phyloP scores from a whole-genome alignment of 2,888 invertebrate genomes.

The Sacculina carcini region DNA sequence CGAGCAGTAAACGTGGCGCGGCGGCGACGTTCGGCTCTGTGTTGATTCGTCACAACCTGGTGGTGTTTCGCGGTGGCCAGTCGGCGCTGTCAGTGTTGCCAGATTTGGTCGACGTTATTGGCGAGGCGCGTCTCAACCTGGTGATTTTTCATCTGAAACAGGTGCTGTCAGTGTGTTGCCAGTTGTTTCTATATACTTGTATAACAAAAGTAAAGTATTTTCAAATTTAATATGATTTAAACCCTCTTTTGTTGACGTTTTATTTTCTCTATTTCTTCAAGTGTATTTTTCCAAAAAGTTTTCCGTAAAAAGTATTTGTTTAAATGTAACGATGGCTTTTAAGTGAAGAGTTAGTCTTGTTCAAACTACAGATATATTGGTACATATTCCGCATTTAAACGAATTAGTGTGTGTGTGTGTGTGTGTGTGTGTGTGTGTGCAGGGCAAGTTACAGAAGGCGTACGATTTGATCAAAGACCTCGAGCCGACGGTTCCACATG shows the following conservation, averaged over 20 bases:
- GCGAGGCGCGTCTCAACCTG: conserved; percentile 83
- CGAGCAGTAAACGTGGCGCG: conserved; percentile 40
- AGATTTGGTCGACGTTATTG: conserved; percentile 70
- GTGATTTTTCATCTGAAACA: conserved; percentile 77
- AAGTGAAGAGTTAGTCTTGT: too few relatives aligned
- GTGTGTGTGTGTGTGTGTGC: conserved; percentile 7
- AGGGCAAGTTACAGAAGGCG: conserved; percentile 62
- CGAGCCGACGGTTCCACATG: conserved; percentile 76
- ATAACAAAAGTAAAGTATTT: not conserved
- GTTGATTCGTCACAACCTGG: conserved; percentile 75
- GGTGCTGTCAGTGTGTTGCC: conserved; percentile 16
- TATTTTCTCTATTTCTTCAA: too few relatives aligned
- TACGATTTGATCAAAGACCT: conserved; percentile 64
- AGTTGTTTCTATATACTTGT: not conserved
- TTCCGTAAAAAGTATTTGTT: too few relatives aligned
- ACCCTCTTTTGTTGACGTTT: too few relatives aligned
- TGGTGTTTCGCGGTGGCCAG: conserved; percentile 79
- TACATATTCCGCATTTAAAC: too few relatives aligned
- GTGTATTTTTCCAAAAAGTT: too few relatives aligned
- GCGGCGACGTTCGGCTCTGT: conserved; percentile 55
- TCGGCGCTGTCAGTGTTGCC: conserved; percentile 80
- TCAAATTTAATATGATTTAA: too few relatives aligned
- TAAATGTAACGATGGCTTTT: too few relatives aligned
- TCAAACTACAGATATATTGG: too few relatives aligned
- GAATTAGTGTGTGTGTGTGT: not conserved